phyloP scores from a whole-genome alignment of 2,113 vertebrate species.

The Illadopsis cleaveri region DNA sequence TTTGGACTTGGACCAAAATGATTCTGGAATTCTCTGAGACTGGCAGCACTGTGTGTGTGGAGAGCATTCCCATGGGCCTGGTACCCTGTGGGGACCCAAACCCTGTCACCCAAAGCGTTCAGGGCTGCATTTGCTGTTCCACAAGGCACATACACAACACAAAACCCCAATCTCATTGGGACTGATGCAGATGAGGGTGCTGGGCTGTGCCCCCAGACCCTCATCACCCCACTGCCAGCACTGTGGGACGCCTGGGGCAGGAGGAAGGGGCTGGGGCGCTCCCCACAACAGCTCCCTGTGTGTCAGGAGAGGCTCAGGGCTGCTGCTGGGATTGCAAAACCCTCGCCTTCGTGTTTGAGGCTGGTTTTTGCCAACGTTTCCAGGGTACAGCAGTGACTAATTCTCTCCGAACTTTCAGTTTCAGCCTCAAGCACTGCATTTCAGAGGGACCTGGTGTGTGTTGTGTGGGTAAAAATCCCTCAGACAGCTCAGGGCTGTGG shows the following conservation, averaged over 20 bases:
- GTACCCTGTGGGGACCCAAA: neutral
- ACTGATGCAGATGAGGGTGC: neutral
- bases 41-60: fast-evolving
- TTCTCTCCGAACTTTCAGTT: conserved; percentile 69
- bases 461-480: conserved; percentile 26
- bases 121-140: neutral
- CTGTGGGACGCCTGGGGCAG: neutral
- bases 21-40: neutral
- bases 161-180: fast-evolving
- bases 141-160: neutral
- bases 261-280: neutral
- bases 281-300: neutral
- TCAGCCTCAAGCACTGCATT: conserved; percentile 49
- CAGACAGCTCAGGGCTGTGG: neutral
- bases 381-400: conserved; percentile 69
- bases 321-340: conserved; percentile 36
- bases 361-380: conserved; percentile 65
- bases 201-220: neutral
- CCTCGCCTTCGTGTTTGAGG: conserved; percentile 47
- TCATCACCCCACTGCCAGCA: fast-evolving
- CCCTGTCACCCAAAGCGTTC: fast-evolving
- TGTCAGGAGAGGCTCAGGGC: neutral
- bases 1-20: fast-evolving
- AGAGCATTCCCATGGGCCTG: neutral
- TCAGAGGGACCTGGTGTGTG: conserved; percentile 29